Base-by-base conservation (phyloP, 2,113 vertebrate genomes). In the Lophius piscatorius region DNA sequence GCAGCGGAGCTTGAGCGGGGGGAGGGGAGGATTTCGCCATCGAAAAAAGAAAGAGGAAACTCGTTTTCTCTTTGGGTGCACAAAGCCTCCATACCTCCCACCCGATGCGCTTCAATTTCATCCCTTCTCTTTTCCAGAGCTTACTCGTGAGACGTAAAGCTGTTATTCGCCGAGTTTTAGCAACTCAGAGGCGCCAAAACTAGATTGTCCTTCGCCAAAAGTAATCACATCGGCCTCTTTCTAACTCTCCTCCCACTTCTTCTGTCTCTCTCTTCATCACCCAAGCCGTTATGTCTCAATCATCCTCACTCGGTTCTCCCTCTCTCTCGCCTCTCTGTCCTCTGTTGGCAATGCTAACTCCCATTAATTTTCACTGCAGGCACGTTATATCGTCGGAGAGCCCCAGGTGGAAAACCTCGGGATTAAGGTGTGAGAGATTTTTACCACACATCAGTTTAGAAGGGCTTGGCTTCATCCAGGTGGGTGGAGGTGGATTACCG, bases 291-390 rank as follows among this genome's bases (percentile, higher is more conserved):
- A 73, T 35, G 49, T 80, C 73, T 80, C 74, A 82, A 51, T 73
- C 56, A 80, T 76, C 36, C 67, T 31, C 70, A 50, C 45, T 51
- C 42, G 36, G n/a, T 45, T 67, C 44, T 34, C 20, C 10, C 56
- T 47, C n/a, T 44, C 17, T 36, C 52, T 63, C 14, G 24, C 41
- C 62, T 61, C 62, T 9, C 60, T 76, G 59, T 55, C 54, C 66
- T 68, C 72, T 77, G 56, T 54, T 40, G 10, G 63, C 54, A 61
- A 64, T 45, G 42, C 44, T 85, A 82, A 85, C 78, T 76, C 49
- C 67, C 70, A 74, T 80, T 82, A 82, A 85, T 85, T 83, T 78
- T 78, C 64, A 47, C 69, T 66, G 64, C 73, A 65, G 69, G 74
- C 70, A 39, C 76, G 73, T 74, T 80, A 49, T 54, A 24, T 60